Percentiles rank a stretch among this genome's conserved stretches.
These are phyloP conservation scores for Cephalopterus ornatus DNA, from an alignment of 2,113 vertebrate genomes.

Conservation along the genomic window DNA sequence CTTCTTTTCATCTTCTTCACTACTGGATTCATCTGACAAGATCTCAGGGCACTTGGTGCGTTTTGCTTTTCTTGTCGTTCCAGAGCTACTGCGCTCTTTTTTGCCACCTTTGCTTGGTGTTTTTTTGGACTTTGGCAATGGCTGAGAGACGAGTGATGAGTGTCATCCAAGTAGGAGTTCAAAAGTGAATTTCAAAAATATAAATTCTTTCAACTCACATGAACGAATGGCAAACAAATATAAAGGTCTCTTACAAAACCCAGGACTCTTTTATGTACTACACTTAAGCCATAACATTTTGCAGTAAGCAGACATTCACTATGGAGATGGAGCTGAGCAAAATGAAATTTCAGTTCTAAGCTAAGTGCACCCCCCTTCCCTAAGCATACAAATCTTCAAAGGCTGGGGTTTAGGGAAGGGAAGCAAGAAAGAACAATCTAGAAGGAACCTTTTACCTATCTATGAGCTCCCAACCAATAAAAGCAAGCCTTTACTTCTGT, in stretches of 20 bases:
- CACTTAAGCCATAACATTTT: background rate
- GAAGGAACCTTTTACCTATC: background rate
- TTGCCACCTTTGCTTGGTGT: conserved; percentile 77
- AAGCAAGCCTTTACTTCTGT: background rate
- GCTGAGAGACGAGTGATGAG: conserved; percentile 21
- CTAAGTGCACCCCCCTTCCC: background rate
- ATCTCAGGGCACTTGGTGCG: conserved; percentile 89
- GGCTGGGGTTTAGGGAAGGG: fast-evolving
- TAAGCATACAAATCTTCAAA: background rate
- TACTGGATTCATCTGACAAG: conserved; percentile 92
- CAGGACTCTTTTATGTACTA: background rate
- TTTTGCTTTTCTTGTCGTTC: conserved; percentile 80
- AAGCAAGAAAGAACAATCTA: background rate
- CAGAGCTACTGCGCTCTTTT: conserved; percentile 79
- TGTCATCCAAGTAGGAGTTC: background rate
- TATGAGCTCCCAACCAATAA: background rate
- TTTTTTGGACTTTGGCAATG: conserved; percentile 81
- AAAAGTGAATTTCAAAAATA: background rate
- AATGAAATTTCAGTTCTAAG: background rate
- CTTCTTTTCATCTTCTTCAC: conserved; percentile 86
- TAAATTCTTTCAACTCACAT: background rate
- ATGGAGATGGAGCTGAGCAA: background rate
- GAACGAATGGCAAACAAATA: background rate
- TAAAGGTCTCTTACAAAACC: background rate
- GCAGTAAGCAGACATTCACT: background rate